A percentile compares a stretch with the other conserved stretches of the same genome.
These are phyloP conservation scores for Aplodontia rufa DNA, from an alignment of 2,113 vertebrate species.

Conservation along the genomic window DNA sequence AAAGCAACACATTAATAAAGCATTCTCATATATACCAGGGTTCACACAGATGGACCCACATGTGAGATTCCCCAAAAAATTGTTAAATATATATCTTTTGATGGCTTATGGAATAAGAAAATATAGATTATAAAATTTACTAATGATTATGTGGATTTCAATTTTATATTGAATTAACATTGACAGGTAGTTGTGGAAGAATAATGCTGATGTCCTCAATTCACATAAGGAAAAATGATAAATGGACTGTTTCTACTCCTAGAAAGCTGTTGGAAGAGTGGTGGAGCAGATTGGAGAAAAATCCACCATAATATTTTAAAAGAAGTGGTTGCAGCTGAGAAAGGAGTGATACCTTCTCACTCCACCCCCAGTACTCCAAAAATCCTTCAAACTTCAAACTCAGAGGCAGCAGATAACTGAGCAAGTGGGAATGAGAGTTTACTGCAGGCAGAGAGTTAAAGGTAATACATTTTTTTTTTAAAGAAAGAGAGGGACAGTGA, in stretches of 20 bases:
- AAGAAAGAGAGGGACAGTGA: no score
- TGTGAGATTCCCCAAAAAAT: neutral
- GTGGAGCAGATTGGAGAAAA: neutral
- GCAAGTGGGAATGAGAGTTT: neutral
- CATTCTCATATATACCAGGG: neutral
- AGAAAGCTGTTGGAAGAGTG: neutral
- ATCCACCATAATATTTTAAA: neutral
- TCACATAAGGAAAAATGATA: neutral
- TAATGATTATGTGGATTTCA: constrained; percentile 5
- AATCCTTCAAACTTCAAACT: neutral
- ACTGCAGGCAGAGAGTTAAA: constrained; percentile 12
- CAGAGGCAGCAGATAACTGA: neutral
- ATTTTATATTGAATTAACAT: constrained; percentile 27
- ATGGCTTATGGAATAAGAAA: constrained; percentile 7
- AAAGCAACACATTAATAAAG: neutral
- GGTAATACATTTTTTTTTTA: no score
- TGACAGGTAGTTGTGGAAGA: neutral
- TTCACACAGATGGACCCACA: neutral
- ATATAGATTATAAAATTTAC: neutral
- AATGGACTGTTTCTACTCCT: neutral
- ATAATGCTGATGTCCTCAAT: neutral
- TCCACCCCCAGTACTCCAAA: neutral
- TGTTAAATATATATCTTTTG: neutral
- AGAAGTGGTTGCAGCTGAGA: neutral
- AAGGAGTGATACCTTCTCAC: neutral